Evolutionary conservation across 2,797 vertebrate species (phyloP).

Genomic region (Echiichthys vipera): DNA sequence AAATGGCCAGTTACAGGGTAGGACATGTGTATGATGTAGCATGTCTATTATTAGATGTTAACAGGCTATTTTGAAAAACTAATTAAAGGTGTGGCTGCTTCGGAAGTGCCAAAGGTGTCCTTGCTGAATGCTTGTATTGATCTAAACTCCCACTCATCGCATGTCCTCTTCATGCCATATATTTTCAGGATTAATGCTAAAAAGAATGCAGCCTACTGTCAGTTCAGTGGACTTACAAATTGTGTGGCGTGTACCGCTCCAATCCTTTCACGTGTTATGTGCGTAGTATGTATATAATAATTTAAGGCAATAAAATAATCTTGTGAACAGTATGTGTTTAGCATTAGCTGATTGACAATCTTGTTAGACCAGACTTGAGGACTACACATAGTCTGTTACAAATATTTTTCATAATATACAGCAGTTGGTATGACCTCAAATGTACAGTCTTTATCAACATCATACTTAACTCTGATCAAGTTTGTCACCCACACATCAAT

Average conservation of each 20-base stretch:
- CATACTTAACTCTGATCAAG: slow-evolving; percentile 46
- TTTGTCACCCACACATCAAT: slow-evolving; percentile 46
- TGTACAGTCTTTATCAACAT: slow-evolving; percentile 34
- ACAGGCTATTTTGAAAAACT: slow-evolving; percentile 42
- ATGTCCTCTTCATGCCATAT: slow-evolving; percentile 23
- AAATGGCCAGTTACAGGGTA: slow-evolving; percentile 5
- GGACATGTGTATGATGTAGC: background rate
- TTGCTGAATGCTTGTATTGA: slow-evolving; percentile 61
- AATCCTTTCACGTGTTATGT: slow-evolving; percentile 6
- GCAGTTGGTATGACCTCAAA: slow-evolving; percentile 31
- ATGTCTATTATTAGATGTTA: slow-evolving; percentile 26
- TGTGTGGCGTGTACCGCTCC: background rate
- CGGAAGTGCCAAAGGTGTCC: slow-evolving; percentile 51
- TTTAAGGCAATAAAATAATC: slow-evolving; percentile 16
- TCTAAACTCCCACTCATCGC: slow-evolving; percentile 47
- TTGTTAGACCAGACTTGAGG: slow-evolving; percentile 4
- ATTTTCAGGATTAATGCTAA: slow-evolving; percentile 30
- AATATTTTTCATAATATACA: slow-evolving; percentile 21
- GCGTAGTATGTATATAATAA: background rate
- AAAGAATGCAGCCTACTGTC: slow-evolving; percentile 8
- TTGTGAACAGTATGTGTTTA: slow-evolving; percentile 8
- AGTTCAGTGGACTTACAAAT: slow-evolving; percentile 2
- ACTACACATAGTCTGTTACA: slow-evolving; percentile 12
- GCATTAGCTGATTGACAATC: slow-evolving; percentile 22
- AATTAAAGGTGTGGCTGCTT: slow-evolving; percentile 65